Conservation (phyloP, 2,113 vertebrate genomes). For the Amblyornis subalaris region DNA sequence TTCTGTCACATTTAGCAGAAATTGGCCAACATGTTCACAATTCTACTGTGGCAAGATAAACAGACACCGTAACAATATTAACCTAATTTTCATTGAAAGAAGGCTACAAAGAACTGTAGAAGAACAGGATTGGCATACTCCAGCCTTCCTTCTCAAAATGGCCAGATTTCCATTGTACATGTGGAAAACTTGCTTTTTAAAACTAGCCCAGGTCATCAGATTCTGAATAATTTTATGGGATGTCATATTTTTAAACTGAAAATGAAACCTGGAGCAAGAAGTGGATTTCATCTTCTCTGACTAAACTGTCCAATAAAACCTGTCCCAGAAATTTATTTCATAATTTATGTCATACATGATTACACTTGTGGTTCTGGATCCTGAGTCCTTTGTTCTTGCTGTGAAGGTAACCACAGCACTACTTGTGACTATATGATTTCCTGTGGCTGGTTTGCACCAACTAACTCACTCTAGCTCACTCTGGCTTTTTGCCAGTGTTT, state of each 20-base stretch:
- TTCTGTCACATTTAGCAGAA: neutral
- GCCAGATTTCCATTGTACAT: neutral
- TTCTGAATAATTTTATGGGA: neutral
- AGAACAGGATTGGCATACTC: neutral
- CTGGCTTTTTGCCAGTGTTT: neutral
- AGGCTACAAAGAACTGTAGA: neutral
- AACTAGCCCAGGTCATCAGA: neutral
- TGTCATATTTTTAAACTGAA: neutral
- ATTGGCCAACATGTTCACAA: neutral
- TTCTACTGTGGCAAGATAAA: neutral
- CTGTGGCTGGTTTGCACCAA: neutral
- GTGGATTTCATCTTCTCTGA: neutral
- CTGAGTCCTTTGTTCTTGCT: neutral
- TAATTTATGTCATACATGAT: neutral
- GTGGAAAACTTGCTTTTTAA: neutral
- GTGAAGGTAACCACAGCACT: neutral
- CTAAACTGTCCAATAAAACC: neutral
- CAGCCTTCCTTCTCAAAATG: neutral
- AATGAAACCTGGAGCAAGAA: neutral
- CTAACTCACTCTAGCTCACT: neutral
- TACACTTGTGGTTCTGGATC: neutral
- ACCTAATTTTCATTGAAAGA: neutral
- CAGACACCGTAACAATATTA: neutral
- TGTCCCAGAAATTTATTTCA: neutral
- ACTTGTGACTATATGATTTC: neutral